Evolutionary conservation across 2,797 vertebrate species (phyloP).

Genomic region (Neosilurus hyrtlii): DNA sequence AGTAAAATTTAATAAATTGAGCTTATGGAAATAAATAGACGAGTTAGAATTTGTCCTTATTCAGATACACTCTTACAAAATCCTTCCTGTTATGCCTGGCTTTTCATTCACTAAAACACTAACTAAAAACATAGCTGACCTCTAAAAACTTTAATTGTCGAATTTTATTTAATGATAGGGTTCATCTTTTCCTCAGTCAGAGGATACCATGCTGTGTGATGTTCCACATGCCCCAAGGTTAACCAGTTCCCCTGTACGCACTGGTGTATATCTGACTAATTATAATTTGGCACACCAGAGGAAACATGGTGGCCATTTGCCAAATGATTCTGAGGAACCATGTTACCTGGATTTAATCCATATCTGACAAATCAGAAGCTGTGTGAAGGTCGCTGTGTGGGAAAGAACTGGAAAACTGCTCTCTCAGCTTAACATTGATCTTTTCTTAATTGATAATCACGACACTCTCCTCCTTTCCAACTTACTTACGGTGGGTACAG

Average conservation of each 20-base stretch:
- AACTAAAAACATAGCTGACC: neutral
- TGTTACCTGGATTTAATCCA: slow-evolving; percentile 41
- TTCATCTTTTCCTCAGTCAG: neutral
- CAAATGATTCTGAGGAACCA: slow-evolving; percentile 42
- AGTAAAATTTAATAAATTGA: slow-evolving; percentile 6
- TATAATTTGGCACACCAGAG: slow-evolving; percentile 44
- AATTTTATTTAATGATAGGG: neutral
- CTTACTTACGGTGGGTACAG: no score
- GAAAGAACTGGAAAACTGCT: slow-evolving; percentile 16
- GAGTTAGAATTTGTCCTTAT: neutral
- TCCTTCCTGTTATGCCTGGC: neutral
- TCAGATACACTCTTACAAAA: neutral
- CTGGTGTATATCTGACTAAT: slow-evolving; percentile 39
- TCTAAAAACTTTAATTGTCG: neutral
- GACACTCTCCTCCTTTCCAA: neutral
- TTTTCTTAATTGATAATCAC: neutral
- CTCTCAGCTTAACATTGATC: neutral
- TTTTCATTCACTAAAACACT: neutral
- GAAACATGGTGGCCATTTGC: slow-evolving; percentile 35
- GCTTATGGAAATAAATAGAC: slow-evolving; percentile 5
- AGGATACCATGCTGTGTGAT: slow-evolving; percentile 13
- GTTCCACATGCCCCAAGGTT: slow-evolving; percentile 29
- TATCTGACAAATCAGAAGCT: slow-evolving; percentile 50
- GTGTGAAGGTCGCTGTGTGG: slow-evolving; percentile 44
- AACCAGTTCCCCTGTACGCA: slow-evolving; percentile 1